phyloP scores from a whole-genome alignment of 1,140 invertebrate genomes.

The Atopsyche davidsoni region DNA sequence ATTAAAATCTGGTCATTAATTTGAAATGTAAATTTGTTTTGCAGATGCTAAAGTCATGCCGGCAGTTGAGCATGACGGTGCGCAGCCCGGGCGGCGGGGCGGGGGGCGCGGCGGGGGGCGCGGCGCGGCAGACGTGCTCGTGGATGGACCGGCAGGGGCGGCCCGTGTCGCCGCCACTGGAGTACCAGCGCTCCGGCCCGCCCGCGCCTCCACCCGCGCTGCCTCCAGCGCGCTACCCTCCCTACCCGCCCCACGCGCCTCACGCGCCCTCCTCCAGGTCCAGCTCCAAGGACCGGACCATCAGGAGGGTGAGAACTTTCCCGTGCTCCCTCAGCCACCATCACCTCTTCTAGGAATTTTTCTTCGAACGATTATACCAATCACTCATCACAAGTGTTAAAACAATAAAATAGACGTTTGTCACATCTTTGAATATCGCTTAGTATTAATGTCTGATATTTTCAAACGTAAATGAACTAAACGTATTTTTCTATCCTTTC shows the following conservation, averaged over 20 bases:
- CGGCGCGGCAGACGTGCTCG: constrained; percentile 71
- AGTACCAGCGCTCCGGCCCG: constrained; percentile 43
- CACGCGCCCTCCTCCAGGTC: constrained; percentile 42
- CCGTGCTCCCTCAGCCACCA: too few species aligned
- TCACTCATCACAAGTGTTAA: too few species aligned
- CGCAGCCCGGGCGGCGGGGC: constrained; percentile 53
- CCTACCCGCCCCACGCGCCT: constrained; percentile 33
- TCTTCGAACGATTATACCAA: too few species aligned
- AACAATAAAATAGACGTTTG: not conserved
- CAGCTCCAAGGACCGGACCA: constrained; percentile 53
- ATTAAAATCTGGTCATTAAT: too few species aligned
- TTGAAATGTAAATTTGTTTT: too few species aligned
- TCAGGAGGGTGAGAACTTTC: constrained; percentile 54
- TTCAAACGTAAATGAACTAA: too few species aligned
- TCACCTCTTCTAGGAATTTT: too few species aligned
- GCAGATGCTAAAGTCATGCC: constrained; percentile 83
- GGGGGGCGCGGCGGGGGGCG: constrained; percentile 39
- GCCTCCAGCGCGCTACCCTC: constrained; percentile 36
- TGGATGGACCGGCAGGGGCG: constrained; percentile 88
- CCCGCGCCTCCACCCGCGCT: constrained; percentile 38
- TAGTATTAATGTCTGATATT: not conserved
- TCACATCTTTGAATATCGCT: not conserved
- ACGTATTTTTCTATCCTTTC: constrained; percentile 24
- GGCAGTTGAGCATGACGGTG: constrained; percentile 81
- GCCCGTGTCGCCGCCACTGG: constrained; percentile 76